Percentiles rank a stretch among this genome's conserved stretches.
phyloP scores from a whole-genome alignment of 1,140 invertebrate genomes.

The Agrilus planipennis region DNA sequence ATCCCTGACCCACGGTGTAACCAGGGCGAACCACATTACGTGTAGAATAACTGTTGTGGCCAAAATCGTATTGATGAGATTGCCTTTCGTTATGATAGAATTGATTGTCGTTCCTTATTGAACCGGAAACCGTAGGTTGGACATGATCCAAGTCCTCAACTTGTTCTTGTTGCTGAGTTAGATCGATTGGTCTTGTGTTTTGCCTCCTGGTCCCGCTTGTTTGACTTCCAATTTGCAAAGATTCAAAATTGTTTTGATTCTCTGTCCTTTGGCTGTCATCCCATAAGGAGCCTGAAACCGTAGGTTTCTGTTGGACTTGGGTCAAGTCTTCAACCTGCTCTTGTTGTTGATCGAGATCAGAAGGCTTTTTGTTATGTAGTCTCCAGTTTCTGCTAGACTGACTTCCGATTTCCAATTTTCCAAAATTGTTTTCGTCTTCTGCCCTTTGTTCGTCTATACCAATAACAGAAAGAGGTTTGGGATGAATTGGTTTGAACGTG shows the following conservation, averaged over 20 bases:
- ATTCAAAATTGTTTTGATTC: conserved; percentile 1
- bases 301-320: conserved; percentile 10
- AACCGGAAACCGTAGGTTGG: not conserved
- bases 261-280: conserved; percentile 4
- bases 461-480: too few relatives aligned
- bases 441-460: not conserved
- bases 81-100: too few relatives aligned
- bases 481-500: conserved; percentile 7
- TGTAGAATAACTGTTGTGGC: too few relatives aligned
- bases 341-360: not conserved
- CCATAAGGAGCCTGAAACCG: not conserved
- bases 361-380: not conserved
- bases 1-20: too few relatives aligned
- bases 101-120: too few relatives aligned
- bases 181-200: not conserved
- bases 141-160: conserved; percentile 2
- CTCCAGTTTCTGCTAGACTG: conserved; percentile 2
- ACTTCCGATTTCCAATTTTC: not conserved
- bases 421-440: not conserved
- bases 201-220: not conserved
- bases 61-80: too few relatives aligned
- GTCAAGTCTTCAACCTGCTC: conserved; percentile 8
- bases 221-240: conserved; percentile 9
- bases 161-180: not conserved
- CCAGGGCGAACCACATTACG: too few relatives aligned